A percentile compares a stretch with the other conserved stretches of the same genome.
phyloP scores from a whole-genome alignment of 2,888 invertebrate genomes.

The Papilio gigon region DNA sequence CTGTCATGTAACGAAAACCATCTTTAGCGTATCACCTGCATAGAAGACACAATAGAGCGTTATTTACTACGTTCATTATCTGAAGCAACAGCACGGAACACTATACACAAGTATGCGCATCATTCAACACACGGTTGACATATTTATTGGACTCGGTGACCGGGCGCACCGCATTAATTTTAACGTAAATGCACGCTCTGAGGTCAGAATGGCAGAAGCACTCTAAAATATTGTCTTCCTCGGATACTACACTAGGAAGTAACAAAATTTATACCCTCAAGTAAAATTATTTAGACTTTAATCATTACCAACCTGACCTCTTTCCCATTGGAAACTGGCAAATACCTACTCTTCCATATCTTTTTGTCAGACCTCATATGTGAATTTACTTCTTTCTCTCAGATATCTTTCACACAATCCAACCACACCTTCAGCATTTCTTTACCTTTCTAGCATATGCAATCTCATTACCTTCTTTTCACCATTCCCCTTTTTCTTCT shows the following conservation, averaged over 20 bases:
- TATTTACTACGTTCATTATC: background rate
- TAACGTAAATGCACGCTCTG: background rate
- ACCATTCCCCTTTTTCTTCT: no score
- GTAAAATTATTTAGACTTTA: background rate
- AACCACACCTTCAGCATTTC: no score
- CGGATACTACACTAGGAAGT: background rate
- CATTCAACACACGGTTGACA: constrained; percentile 7
- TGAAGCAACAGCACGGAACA: background rate
- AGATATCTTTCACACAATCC: no score
- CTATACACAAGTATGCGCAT: constrained; percentile 1
- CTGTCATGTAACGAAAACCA: background rate
- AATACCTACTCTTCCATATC: no score
- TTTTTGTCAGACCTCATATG: no score
- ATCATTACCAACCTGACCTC: no score
- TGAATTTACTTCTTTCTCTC: no score
- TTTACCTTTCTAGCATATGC: no score
- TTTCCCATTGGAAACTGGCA: no score
- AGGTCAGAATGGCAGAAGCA: background rate
- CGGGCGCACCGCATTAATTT: constrained; percentile 8
- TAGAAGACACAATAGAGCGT: background rate
- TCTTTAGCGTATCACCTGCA: background rate
- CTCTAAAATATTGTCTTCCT: constrained; percentile 10
- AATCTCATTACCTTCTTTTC: no score
- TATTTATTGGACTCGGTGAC: constrained; percentile 8
- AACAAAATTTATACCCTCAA: background rate